Evolutionary conservation across 2,113 vertebrate genomes (phyloP), one percentile per base, ranked within the genome.

Genomic region (Galeopterus variegatus): DNA sequence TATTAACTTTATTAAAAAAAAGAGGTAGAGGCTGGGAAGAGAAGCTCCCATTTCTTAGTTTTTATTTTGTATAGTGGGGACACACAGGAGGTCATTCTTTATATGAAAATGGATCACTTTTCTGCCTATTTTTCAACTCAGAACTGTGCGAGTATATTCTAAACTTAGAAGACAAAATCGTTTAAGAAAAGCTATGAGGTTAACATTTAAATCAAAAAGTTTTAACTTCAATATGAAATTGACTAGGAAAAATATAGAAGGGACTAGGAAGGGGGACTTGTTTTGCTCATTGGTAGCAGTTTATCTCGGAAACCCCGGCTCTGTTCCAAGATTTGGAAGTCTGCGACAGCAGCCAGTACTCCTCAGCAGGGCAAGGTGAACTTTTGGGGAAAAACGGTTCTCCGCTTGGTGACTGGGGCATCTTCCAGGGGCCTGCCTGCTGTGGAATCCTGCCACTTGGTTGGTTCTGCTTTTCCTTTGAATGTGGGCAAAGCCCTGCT

Each of bases 181-280:
- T 48, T 84, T 72, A 50, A 69, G 52, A 84, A 50, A 92, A 93
- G 73, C 50, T 69, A 31, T 9, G 56, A 95, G 45, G 21, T 91
- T 72, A 75, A 33, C n/a, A 73, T 88, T 62, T 17, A 67, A 70
- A 41, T 88, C 21, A 45, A 31, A 88, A 76, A 56, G 60, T 56
- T 88, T 75, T 48, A 95, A 52, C 73, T 18, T 94, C 92, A 80
- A 54, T n/a, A 84, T 64, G 36, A 88, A 97, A 86, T 83, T 33
- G 92, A 73, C 58, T 60, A 50, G 41, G 41, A 75, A 70, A 56
- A 60, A 93, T 75, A 21, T 33, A 41, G 76, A 56, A 75, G 45
- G 45, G 19, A 62, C 70, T 31, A 5, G 48, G 81, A 73, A 62
- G 11, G n/a, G 21, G 77, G n/a, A 50, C 23, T 15, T 5, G 6